Percentiles rank a stretch among this genome's conserved stretches.
phyloP scores from a whole-genome alignment of 2,888 invertebrate genomes.

The Synanthedon tipuliformis region DNA sequence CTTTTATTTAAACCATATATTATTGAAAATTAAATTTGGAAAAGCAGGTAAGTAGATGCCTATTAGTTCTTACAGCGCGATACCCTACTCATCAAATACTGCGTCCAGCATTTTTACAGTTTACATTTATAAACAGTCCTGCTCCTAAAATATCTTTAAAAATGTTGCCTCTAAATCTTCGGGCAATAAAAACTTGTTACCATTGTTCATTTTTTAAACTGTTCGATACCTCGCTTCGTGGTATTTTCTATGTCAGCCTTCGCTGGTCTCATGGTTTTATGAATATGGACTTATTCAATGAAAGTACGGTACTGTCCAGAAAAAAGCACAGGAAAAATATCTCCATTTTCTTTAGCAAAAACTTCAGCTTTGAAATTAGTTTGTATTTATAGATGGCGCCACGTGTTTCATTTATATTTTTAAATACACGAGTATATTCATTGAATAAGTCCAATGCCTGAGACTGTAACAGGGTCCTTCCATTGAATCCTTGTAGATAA shows the following conservation, averaged over 20 bases:
- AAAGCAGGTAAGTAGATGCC: no score
- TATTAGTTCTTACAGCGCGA: no score
- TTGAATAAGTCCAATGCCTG: neutral
- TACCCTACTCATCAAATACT: no score
- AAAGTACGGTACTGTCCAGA: neutral
- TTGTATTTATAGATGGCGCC: no score
- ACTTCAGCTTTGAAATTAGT: no score
- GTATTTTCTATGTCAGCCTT: constrained; percentile 11
- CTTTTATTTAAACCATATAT: no score
- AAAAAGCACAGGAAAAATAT: no score
- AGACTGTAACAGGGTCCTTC: constrained; percentile 58
- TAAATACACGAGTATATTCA: neutral
- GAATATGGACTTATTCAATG: neutral
- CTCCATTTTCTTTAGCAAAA: no score
- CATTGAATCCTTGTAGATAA: constrained; percentile 49
- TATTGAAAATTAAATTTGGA: no score
- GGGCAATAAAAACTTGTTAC: constrained; percentile 30
- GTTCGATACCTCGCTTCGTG: constrained; percentile 44
- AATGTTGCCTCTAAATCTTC: neutral
- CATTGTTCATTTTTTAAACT: constrained; percentile 27
- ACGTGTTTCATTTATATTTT: neutral
- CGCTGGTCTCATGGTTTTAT: neutral
- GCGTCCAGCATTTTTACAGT: no score
- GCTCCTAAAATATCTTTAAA: neutral
- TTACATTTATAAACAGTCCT: neutral